Conservation (phyloP, 2,888 invertebrate genomes). For the Erebia epiphron region DNA sequence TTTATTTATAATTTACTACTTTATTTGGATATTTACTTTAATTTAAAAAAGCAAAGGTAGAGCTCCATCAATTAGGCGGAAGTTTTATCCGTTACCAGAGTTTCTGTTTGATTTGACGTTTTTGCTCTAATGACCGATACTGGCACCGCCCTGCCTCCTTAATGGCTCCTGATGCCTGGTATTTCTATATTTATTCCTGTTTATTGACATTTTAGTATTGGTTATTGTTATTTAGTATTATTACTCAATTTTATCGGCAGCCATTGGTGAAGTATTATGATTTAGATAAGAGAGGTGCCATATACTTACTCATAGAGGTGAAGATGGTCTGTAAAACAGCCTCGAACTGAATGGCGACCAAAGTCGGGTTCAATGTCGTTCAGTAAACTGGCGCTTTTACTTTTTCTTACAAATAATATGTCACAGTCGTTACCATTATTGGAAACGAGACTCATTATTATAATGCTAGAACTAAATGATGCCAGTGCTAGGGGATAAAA, state of each 20-base stretch:
- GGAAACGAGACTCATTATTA: no score
- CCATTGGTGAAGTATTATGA: neutral
- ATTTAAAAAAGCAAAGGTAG: constrained; percentile 27
- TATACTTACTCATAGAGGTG: no score
- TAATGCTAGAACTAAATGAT: no score
- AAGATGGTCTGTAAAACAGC: no score
- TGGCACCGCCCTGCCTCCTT: constrained; percentile 46
- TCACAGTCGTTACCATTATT: no score
- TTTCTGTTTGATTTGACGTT: constrained; percentile 73
- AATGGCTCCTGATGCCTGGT: constrained; percentile 59
- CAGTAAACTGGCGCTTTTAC: no score
- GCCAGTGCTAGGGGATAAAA: no score
- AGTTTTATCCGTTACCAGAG: constrained; percentile 60
- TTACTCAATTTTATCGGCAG: constrained; percentile 29
- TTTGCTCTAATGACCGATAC: constrained; percentile 73
- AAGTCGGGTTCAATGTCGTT: no score
- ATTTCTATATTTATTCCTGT: constrained; percentile 40
- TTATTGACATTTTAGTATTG: constrained; percentile 64
- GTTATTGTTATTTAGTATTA: constrained; percentile 62
- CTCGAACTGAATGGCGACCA: no score
- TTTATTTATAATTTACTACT: constrained; percentile 35
- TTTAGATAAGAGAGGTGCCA: neutral
- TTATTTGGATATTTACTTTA: constrained; percentile 30
- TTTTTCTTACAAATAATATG: no score
- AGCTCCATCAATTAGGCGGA: constrained; percentile 48